Evolutionary conservation across 64 coral and sea anemone species (phyloP), one percentile per base, ranked within the genome.

Genomic region (Porites lutea): DNA sequence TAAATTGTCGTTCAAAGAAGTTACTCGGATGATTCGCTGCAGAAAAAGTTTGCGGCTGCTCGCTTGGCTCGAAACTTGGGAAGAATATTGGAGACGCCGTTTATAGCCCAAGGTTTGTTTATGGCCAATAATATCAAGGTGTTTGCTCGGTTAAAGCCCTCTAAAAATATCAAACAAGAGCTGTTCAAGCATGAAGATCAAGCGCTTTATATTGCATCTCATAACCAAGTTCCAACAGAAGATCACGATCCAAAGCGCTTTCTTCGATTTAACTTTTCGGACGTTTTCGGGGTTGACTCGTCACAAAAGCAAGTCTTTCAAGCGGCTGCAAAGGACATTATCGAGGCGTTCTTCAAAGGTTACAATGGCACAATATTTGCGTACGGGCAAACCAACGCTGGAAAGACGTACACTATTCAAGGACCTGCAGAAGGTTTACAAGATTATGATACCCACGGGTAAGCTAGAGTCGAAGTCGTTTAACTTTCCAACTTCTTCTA

Each of bases 301-400:
- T 52, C 71, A 14, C 91, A 92, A 43, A 54, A 22, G 5, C 52
- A 92, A 51, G 82, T 92, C 3, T 92, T 92, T 75, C 82, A 79
- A n/a, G 59, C 47, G 15, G 72, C 75, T 8, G 91, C 82, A 57
- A 92, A 59, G 49, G 83, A 86, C 43, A 74, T 92, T 16, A 61
- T 92, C 76, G 57, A 52, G 57, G 74, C 53, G 48, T 87, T 92
- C 37, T 45, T 92, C 6, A 73, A 87, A 50, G 91, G 91, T 4
- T 92, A 92, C 48, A 92, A 92, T 66, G 91, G 82, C 12, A 92
- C 91, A 21, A 92, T 92, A 57, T 92, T 92, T 71, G 91, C 82
- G 7, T 92, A 87, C 44, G 91, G 91, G 22, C 82, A 92, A 60
- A 92, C 91, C 2, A 83, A 83, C 6, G 63, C 91, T 14, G 91